These are phyloP conservation scores for Porites rus DNA, from an alignment of 92 coral and sea anemone species.

Conservation along the genomic window DNA sequence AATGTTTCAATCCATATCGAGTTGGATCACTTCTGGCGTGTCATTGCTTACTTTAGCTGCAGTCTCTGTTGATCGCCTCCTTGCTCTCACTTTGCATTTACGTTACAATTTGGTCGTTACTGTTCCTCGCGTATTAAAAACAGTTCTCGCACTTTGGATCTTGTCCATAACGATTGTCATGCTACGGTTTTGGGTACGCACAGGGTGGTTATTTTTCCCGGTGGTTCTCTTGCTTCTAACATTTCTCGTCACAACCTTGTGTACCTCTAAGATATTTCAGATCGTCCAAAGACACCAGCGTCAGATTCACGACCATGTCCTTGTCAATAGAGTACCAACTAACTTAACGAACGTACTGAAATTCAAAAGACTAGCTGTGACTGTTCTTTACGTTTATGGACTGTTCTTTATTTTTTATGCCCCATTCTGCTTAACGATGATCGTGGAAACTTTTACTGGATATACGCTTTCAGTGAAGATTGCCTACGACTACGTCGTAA, in stretches of 20 bases:
- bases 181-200: constrained; percentile 11
- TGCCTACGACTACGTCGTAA: constrained; percentile 51
- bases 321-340: background rate
- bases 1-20: constrained; percentile 20
- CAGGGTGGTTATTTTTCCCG: constrained; percentile 44
- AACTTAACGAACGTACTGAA: background rate
- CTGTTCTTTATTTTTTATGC: constrained; percentile 43
- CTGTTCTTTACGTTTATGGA: constrained; percentile 39
- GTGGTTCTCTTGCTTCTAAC: background rate
- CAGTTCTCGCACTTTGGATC: constrained; percentile 31
- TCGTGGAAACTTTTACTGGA: constrained; percentile 12
- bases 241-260: constrained; percentile 26
- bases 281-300: constrained; percentile 48
- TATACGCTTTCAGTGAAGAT: constrained; percentile 20
- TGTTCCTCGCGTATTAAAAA: constrained; percentile 13
- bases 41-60: constrained; percentile 51
- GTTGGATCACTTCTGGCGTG: constrained; percentile 57
- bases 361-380: constrained; percentile 31
- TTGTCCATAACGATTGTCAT: constrained; percentile 4
- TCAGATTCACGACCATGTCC: constrained; percentile 3
- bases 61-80: constrained; percentile 45
- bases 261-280: constrained; percentile 37
- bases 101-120: constrained; percentile 50
- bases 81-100: constrained; percentile 44
- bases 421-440: constrained; percentile 37